Conservation (phyloP, 2,113 vertebrate species). For the Saguinus midas region DNA sequence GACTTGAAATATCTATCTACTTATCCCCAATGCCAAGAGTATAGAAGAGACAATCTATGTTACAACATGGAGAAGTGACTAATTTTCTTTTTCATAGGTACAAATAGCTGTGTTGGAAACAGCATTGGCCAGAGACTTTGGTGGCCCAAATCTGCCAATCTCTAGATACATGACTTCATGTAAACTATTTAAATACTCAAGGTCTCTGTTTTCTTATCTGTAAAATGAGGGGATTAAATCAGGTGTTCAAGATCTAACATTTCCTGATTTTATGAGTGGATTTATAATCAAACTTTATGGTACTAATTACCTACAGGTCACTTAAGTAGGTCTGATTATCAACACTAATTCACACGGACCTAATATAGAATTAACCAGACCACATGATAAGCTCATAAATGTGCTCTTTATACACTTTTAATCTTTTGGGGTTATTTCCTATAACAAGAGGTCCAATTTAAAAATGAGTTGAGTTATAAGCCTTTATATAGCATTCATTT, state of each 20-base stretch:
- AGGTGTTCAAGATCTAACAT: neutral
- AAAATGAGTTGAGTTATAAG: constrained; percentile 70
- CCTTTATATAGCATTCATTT: constrained; percentile 70
- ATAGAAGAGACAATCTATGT: neutral
- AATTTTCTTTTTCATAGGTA: neutral
- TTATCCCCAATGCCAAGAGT: neutral
- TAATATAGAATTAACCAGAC: neutral
- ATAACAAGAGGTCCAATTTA: constrained; percentile 71
- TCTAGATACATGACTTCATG: neutral
- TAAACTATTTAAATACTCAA: neutral
- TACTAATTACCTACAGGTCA: neutral
- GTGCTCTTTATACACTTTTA: neutral
- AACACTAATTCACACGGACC: neutral
- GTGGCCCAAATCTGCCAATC: neutral
- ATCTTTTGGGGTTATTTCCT: constrained; percentile 58
- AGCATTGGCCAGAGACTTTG: neutral
- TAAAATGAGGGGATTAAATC: constrained; percentile 10
- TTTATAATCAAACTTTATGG: neutral
- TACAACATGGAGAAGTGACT: neutral
- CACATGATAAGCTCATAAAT: constrained; percentile 6
- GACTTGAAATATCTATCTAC: neutral
- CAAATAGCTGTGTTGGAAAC: neutral
- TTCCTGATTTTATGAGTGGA: constrained; percentile 3
- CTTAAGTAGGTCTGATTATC: neutral
- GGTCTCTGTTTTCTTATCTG: neutral